phyloP scores from a whole-genome alignment of 2,888 invertebrate genomes.

The Cryptocephalus moraei region DNA sequence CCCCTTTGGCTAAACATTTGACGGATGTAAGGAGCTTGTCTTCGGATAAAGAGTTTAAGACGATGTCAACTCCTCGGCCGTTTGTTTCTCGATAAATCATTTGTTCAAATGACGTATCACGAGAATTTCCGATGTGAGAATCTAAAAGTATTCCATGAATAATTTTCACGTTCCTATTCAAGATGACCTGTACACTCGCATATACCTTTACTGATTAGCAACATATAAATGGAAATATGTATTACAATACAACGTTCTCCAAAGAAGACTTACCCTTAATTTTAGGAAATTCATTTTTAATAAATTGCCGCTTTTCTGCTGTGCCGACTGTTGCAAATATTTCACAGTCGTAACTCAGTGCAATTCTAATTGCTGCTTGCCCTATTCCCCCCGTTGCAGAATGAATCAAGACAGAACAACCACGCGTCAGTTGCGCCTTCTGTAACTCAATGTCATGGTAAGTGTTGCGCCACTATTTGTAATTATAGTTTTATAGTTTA shows the following conservation, averaged over 20 bases:
- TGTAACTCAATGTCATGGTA: background rate
- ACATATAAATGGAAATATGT: no score
- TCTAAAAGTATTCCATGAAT: no score
- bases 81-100: conserved; percentile 71
- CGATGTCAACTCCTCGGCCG: conserved; percentile 82
- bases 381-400: conserved; percentile 64
- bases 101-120: conserved; percentile 77
- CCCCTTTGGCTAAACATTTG: conserved; percentile 48
- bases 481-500: no score
- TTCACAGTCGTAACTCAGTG: conserved; percentile 52
- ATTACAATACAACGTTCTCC: no score
- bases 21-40: conserved; percentile 74
- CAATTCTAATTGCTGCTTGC: conserved; percentile 66
- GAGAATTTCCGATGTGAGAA: conserved; percentile 46
- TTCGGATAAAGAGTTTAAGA: conserved; percentile 84
- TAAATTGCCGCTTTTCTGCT: conserved; percentile 41
- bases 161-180: no score
- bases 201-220: no score
- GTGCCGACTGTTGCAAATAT: conserved; percentile 63
- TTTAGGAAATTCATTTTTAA: no score
- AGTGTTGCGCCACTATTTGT: no score
- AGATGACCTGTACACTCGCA: no score
- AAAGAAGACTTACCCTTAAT: no score
- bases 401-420: conserved; percentile 43
- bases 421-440: conserved; percentile 19